A percentile compares a stretch with the other conserved stretches of the same genome.
phyloP scores from a whole-genome alignment of 2,797 vertebrate genomes.

The Ctenopoma multispine region DNA sequence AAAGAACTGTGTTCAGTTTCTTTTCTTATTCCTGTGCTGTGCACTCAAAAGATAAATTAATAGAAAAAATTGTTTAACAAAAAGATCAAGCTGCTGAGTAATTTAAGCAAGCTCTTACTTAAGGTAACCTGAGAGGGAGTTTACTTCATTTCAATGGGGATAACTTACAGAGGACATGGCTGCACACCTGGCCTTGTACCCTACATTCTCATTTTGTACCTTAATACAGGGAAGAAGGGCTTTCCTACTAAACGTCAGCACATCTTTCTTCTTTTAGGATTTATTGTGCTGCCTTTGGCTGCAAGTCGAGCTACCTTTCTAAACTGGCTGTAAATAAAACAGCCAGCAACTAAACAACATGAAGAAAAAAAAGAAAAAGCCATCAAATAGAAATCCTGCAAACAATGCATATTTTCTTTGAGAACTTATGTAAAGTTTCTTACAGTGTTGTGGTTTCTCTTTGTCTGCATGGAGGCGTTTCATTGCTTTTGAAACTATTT shows the following conservation, averaged over 20 bases:
- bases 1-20: no score
- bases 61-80: no score
- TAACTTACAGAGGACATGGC: neutral
- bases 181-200: constrained; percentile 28
- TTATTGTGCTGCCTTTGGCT: constrained; percentile 9
- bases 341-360: constrained; percentile 2
- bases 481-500: neutral
- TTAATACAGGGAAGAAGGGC: constrained; percentile 3
- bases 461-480: neutral
- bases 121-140: constrained; percentile 3
- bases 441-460: no score
- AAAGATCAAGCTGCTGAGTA: neutral
- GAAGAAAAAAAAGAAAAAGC: neutral
- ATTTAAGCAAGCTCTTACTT: neutral
- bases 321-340: constrained; percentile 19
- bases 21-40: no score
- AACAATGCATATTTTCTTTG: neutral
- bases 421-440: no score
- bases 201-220: constrained; percentile 34
- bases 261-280: constrained; percentile 1
- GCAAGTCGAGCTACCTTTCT: constrained; percentile 9
- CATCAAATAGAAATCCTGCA: neutral
- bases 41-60: no score
- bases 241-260: constrained; percentile 9
- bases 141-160: constrained; percentile 9